These are phyloP conservation scores for Therioaphis trifolii DNA, from an alignment of 2,888 invertebrate genomes.

Conservation along the genomic window DNA sequence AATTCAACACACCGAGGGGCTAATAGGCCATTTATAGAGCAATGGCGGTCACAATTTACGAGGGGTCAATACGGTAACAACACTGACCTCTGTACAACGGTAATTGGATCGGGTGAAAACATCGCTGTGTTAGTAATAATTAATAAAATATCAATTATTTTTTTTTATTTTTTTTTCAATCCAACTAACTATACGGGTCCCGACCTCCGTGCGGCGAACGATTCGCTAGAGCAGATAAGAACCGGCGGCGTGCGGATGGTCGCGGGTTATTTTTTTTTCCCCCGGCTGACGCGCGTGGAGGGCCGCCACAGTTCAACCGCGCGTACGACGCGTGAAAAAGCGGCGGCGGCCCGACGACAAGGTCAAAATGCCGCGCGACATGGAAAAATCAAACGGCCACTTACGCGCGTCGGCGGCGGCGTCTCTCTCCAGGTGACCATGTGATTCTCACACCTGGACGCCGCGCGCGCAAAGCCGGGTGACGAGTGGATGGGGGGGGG, in stretches of 20 bases:
- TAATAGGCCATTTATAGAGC: not conserved
- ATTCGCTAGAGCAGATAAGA: not conserved
- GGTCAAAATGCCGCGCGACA: not conserved
- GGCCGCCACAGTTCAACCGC: too few relatives aligned
- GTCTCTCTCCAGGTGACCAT: not conserved
- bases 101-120: not conserved
- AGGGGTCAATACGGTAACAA: not conserved
- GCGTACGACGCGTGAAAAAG: not conserved
- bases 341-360: not conserved
- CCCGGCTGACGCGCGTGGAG: not conserved
- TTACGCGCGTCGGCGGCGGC: not conserved
- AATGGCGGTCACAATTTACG: not conserved
- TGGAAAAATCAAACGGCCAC: not conserved
- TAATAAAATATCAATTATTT: not conserved
- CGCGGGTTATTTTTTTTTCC: not conserved
- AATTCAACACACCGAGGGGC: not conserved
- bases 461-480: not conserved
- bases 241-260: not conserved
- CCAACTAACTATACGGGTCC: too few relatives aligned
- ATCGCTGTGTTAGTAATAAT: too few relatives aligned
- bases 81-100: not conserved
- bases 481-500: not conserved
- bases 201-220: not conserved
- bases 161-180: not conserved
- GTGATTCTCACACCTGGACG: conserved; percentile 40